Percentiles rank a stretch among this genome's conserved stretches.
These are phyloP conservation scores for Odontophorus gujanensis DNA, from an alignment of 2,113 vertebrate genomes.

Conservation along the genomic window DNA sequence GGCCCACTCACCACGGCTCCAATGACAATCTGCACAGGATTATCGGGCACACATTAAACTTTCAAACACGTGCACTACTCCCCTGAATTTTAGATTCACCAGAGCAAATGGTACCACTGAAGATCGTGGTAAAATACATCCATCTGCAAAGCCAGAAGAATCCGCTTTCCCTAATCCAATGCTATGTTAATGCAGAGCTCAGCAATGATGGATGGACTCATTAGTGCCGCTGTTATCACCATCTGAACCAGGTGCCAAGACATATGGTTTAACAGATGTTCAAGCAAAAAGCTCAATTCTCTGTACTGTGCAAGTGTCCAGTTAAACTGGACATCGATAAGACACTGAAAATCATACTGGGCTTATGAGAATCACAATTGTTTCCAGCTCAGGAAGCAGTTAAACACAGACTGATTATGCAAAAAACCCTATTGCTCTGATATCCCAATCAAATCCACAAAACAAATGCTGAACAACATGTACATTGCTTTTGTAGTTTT, in stretches of 20 bases:
- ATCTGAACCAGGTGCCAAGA: slow-evolving; percentile 77
- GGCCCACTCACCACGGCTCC: slow-evolving; percentile 48
- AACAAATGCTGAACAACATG: background rate
- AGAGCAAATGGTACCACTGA: slow-evolving; percentile 62
- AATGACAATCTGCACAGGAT: slow-evolving; percentile 67
- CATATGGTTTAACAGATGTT: slow-evolving; percentile 84
- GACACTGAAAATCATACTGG: slow-evolving; percentile 30
- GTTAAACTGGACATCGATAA: slow-evolving; percentile 60
- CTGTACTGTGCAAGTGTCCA: slow-evolving; percentile 45
- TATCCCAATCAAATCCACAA: slow-evolving; percentile 31
- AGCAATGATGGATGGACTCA: slow-evolving; percentile 79
- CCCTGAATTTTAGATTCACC: slow-evolving; percentile 51
- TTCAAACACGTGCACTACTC: background rate
- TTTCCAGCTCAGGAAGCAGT: slow-evolving; percentile 22
- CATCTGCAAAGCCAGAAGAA: slow-evolving; percentile 34
- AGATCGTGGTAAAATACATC: slow-evolving; percentile 8
- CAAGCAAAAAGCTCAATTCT: slow-evolving; percentile 56
- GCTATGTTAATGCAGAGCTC: slow-evolving; percentile 61
- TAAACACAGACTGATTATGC: slow-evolving; percentile 40
- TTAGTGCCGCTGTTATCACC: slow-evolving; percentile 73
- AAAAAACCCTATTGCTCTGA: slow-evolving; percentile 52
- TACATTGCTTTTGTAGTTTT: background rate
- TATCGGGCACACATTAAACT: slow-evolving; percentile 47
- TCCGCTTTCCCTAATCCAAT: slow-evolving; percentile 61
- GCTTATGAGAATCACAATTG: slow-evolving; percentile 33